Evolutionary conservation across 2,113 vertebrate genomes (phyloP).

Genomic region (Coptodon rendalli): DNA sequence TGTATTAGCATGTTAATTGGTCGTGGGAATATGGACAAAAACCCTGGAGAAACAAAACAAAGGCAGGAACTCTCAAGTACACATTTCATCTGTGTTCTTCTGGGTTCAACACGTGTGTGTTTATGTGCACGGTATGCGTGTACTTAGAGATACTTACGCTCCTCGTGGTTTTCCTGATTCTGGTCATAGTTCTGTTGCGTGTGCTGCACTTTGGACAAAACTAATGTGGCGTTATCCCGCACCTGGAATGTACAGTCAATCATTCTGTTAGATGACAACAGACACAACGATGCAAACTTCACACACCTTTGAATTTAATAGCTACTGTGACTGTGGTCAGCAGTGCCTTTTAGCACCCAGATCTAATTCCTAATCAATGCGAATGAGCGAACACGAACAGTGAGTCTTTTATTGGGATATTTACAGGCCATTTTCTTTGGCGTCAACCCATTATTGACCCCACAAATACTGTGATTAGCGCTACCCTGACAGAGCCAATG

Average conservation of each 20-base stretch:
- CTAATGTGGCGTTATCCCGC: constrained; percentile 87
- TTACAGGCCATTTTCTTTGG: constrained; percentile 37
- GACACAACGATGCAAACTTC: not conserved
- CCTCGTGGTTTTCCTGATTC: constrained; percentile 92
- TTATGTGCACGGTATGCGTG: not conserved
- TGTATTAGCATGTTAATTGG: constrained; percentile 58
- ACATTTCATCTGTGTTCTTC: not conserved
- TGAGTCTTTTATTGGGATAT: constrained; percentile 34
- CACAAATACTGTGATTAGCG: constrained; percentile 43
- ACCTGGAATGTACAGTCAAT: constrained; percentile 76
- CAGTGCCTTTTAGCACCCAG: not conserved
- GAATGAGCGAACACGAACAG: not conserved
- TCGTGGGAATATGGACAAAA: constrained; percentile 12
- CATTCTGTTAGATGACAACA: not conserved
- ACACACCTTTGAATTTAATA: not conserved
- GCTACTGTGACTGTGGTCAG: constrained; percentile 1
- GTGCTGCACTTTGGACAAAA: constrained; percentile 84
- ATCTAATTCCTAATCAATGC: constrained; percentile 48
- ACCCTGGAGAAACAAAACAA: constrained; percentile 2
- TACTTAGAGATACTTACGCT: constrained; percentile 76
- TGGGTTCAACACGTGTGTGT: not conserved
- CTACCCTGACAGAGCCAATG: constrained; percentile 1
- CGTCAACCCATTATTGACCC: constrained; percentile 31
- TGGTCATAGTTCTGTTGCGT: constrained; percentile 90
- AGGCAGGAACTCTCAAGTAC: not conserved